Evolutionary conservation across 2,113 vertebrate species (phyloP).

Genomic region (Rhadina sibilatrix): DNA sequence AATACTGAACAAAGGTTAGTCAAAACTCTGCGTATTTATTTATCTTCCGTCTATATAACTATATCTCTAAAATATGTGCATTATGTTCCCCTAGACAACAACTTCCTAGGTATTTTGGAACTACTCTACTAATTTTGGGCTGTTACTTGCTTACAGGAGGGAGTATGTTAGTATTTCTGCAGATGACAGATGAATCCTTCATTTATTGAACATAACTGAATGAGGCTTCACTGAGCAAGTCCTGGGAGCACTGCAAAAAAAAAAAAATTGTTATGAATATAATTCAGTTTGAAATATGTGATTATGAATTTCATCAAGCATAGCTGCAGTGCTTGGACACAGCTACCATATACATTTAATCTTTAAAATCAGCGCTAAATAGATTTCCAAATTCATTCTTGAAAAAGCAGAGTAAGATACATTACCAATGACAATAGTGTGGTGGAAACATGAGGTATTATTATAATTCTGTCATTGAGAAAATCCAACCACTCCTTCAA

Average conservation of each 20-base stretch:
- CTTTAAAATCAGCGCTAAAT: background rate
- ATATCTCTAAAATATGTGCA: background rate
- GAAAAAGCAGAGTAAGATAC: background rate
- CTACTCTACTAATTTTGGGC: background rate
- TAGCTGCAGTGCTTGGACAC: background rate
- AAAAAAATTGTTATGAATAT: background rate
- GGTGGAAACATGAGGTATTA: background rate
- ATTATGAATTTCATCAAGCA: background rate
- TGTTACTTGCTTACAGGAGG: slow-evolving; percentile 10
- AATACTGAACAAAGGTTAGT: slow-evolving; percentile 35
- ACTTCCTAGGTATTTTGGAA: slow-evolving; percentile 12
- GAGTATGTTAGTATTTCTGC: background rate
- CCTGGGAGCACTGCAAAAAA: background rate
- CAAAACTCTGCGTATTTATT: slow-evolving; percentile 44
- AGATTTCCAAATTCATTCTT: background rate
- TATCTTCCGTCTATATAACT: slow-evolving; percentile 9
- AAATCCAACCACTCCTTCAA: background rate
- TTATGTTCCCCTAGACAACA: slow-evolving; percentile 16
- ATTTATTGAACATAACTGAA: slow-evolving; percentile 29
- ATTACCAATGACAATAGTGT: background rate
- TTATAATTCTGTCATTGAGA: background rate
- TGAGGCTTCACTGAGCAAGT: background rate
- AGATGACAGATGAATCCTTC: slow-evolving; percentile 26
- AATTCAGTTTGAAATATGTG: slow-evolving; percentile 10
- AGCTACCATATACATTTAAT: background rate